A percentile compares a stretch with the other conserved stretches of the same genome.
These are phyloP conservation scores for Boloria euphrosyne DNA, from an alignment of 2,888 invertebrate genomes.

Conservation along the genomic window DNA sequence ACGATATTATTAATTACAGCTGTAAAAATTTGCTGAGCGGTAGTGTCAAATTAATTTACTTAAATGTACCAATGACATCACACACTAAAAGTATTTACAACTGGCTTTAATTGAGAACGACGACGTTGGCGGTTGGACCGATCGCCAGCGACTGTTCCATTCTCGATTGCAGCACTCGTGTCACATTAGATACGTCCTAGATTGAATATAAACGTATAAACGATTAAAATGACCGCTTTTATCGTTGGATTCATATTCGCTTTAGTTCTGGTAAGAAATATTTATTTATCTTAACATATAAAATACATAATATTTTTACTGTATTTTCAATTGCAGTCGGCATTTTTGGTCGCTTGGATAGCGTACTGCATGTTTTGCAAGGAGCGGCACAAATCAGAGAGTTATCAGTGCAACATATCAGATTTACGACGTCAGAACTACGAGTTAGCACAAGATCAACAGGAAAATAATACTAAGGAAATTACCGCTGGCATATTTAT, in stretches of 20 bases:
- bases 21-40: conserved; percentile 52
- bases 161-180: conserved; percentile 64
- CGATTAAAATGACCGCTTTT: conserved; percentile 61
- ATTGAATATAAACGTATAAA: conserved; percentile 38
- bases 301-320: conserved; percentile 7
- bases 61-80: conserved; percentile 72
- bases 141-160: conserved; percentile 58
- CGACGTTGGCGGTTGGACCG: conserved; percentile 52
- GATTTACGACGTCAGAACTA: conserved; percentile 60
- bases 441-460: conserved; percentile 49
- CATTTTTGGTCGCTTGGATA: conserved; percentile 64
- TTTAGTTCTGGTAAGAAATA: conserved; percentile 64
- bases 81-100: conserved; percentile 58
- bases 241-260: conserved; percentile 68
- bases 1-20: conserved; percentile 5
- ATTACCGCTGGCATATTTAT: conserved; percentile 64
- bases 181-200: conserved; percentile 45
- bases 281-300: conserved; percentile 16
- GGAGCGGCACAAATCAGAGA: conserved; percentile 67
- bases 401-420: conserved; percentile 61
- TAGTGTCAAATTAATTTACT: conserved; percentile 43
- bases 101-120: conserved; percentile 70
- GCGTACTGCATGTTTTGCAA: conserved; percentile 73
- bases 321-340: conserved; percentile 54
- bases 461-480: conserved; percentile 54